phyloP scores from a whole-genome alignment of 2,797 vertebrate genomes.

The Amblyopsis hoosieri region DNA sequence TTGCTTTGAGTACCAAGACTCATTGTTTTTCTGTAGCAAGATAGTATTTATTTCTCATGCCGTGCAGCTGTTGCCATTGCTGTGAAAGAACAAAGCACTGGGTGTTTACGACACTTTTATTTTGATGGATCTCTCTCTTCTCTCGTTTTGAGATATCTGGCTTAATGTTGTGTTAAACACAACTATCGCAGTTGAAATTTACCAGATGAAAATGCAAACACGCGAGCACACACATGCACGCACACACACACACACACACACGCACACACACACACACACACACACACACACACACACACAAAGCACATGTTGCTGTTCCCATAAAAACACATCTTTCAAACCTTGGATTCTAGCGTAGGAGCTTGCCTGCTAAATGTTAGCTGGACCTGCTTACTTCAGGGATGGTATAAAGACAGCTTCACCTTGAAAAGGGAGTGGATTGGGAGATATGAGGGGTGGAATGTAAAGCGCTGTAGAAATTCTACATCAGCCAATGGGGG shows the following conservation, averaged over 20 bases:
- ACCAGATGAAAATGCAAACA: slow-evolving; percentile 34
- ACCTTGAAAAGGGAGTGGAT: slow-evolving; percentile 47
- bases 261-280: slow-evolving; percentile 4
- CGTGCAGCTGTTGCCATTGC: slow-evolving; percentile 70
- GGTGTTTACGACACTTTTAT: slow-evolving; percentile 45
- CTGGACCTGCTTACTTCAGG: slow-evolving; percentile 26
- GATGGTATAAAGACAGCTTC: slow-evolving; percentile 48
- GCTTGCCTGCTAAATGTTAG: too few species aligned
- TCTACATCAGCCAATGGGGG: slow-evolving; percentile 32
- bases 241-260: slow-evolving; percentile 12
- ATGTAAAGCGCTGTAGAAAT: slow-evolving; percentile 57
- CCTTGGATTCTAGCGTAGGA: too few species aligned
- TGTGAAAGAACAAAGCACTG: slow-evolving; percentile 54
- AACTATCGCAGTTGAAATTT: slow-evolving; percentile 30
- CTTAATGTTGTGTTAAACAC: slow-evolving; percentile 28
- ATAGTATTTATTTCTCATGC: slow-evolving; percentile 74
- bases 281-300: neutral
- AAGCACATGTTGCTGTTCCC: too few species aligned
- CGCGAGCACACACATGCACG: slow-evolving; percentile 18
- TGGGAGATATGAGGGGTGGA: slow-evolving; percentile 34
- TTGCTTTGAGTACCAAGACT: slow-evolving; percentile 43
- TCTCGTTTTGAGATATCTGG: slow-evolving; percentile 39
- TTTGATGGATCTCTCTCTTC: slow-evolving; percentile 54
- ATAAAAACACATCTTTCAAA: too few species aligned
- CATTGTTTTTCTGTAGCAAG: slow-evolving; percentile 63